phyloP scores from a whole-genome alignment of 2,888 invertebrate genomes.

The Conops quadrifasciatus region DNA sequence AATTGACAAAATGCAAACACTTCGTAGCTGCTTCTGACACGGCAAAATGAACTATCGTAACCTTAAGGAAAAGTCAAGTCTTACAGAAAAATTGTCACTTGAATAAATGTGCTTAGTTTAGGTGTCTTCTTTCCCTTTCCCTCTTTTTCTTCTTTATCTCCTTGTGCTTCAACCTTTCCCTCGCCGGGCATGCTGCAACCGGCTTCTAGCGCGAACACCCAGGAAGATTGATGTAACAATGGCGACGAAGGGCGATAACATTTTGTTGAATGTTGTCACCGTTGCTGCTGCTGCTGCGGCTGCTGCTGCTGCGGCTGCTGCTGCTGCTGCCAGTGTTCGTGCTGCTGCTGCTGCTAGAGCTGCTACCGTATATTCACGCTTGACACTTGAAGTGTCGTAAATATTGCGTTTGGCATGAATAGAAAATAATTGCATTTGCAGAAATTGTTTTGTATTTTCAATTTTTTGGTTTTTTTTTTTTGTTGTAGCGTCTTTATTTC shows the following conservation, averaged over 20 bases:
- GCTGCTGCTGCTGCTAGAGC: too few species aligned
- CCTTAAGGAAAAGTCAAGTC: too few species aligned
- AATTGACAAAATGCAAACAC: too few species aligned
- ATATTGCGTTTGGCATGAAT: constrained; percentile 34
- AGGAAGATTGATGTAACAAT: constrained; percentile 44
- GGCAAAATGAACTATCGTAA: too few species aligned
- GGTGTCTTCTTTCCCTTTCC: too few species aligned
- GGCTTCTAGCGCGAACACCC: constrained; percentile 41
- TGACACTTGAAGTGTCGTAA: constrained; percentile 41
- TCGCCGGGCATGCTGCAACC: too few species aligned
- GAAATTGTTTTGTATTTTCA: constrained; percentile 35
- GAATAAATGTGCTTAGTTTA: background rate
- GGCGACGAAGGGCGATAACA: constrained; percentile 24
- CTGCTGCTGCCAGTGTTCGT: too few species aligned
- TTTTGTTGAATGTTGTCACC: constrained; percentile 43
- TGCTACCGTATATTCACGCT: constrained; percentile 2
- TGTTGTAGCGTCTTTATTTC: background rate
- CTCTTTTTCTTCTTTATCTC: too few species aligned
- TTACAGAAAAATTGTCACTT: background rate
- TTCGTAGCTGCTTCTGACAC: too few species aligned
- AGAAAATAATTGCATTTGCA: constrained; percentile 41
- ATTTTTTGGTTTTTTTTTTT: constrained; percentile 15
- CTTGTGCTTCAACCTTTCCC: too few species aligned
- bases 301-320: too few species aligned
- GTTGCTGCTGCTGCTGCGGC: constrained; percentile 35